A percentile compares a stretch with the other conserved stretches of the same genome.
These are phyloP conservation scores for Isaurus tuberculatus DNA, from an alignment of 92 coral and sea anemone genomes.

Conservation along the genomic window DNA sequence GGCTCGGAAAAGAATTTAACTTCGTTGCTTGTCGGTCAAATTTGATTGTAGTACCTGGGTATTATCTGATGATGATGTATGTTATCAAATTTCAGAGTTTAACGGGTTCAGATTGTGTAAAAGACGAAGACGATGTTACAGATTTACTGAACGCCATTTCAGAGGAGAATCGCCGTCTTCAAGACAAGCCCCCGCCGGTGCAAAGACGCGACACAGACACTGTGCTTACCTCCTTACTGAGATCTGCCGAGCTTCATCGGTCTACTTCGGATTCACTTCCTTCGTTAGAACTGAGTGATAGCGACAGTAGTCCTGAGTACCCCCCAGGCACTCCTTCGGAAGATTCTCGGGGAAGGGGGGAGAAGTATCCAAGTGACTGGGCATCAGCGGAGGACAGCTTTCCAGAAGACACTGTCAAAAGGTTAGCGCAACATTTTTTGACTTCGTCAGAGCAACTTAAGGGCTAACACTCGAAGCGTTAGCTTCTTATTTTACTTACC, in stretches of 20 bases:
- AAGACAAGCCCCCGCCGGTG: constrained; percentile 58
- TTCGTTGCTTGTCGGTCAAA: too few relatives aligned
- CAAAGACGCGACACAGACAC: constrained; percentile 77
- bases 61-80: background rate
- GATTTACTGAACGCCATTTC: constrained; percentile 78
- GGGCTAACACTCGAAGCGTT: too few relatives aligned
- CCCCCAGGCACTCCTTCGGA: constrained; percentile 30
- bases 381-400: constrained; percentile 42
- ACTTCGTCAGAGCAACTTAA: too few relatives aligned
- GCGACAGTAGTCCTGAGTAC: constrained; percentile 24
- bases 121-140: constrained; percentile 81
- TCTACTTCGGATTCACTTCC: constrained; percentile 53
- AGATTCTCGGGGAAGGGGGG: constrained; percentile 15
- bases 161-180: constrained; percentile 47
- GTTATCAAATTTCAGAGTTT: constrained; percentile 59
- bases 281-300: constrained; percentile 51
- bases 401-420: constrained; percentile 22
- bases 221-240: constrained; percentile 72
- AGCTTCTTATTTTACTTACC: too few relatives aligned
- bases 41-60: background rate
- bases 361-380: constrained; percentile 37
- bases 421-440: background rate
- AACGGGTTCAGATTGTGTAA: constrained; percentile 57
- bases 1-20: too few relatives aligned
- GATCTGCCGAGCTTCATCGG: constrained; percentile 60